Base-by-base conservation (phyloP, 2,797 vertebrate species). In the Ctenochaetus hawaiiensis region DNA sequence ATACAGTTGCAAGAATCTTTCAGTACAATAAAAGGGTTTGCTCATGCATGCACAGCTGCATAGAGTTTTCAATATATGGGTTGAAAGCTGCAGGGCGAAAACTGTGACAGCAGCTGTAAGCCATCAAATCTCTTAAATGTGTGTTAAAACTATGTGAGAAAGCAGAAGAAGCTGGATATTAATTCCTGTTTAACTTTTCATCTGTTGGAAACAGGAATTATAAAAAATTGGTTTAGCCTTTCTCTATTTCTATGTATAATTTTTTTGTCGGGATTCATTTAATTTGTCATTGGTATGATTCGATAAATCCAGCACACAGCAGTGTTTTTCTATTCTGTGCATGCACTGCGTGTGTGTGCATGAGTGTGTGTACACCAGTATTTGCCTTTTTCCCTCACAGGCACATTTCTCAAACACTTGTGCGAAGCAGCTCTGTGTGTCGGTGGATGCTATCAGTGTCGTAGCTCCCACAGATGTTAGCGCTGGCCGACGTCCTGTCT, bases 381-480 rank as follows among this genome's bases (percentile, higher is more conserved):
- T 57, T 9, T 65, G 34, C 49, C 4, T 11, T 67, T 23, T 3
- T 69, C 22, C n/a, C 39, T 78, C 39, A 61, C 13, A 11, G 37
- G 20, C 26, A 61, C 65, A 68, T 73, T 45, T 64, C 17, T 56
- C 34, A 39, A 16, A 56, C 47, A 56, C 20, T 49, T 60, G 62
- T 64, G 53, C 41, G 67, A 69, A 79, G 59, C 69, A 43, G 7
- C 30, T 48, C 20, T 56, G 41, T 52, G 62, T 67, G 73, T 61
- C 8, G 59, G 41, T 53, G 58, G 52, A 74, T 59, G 53, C 47
- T 75, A 75, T 80, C 76, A 48, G 41, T 76, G 66, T 72, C 20
- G 22, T 47, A 62, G 59, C 58, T 69, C 59, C 52, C 69, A 64
- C 70, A 84, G 84, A 85, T 78, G 84, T 81, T 64, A n/a, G 52